A percentile compares a stretch with the other conserved stretches of the same genome.
Evolutionary conservation across 2,888 invertebrate genomes (phyloP).

Genomic region (Lasioglossum oenotherae): DNA sequence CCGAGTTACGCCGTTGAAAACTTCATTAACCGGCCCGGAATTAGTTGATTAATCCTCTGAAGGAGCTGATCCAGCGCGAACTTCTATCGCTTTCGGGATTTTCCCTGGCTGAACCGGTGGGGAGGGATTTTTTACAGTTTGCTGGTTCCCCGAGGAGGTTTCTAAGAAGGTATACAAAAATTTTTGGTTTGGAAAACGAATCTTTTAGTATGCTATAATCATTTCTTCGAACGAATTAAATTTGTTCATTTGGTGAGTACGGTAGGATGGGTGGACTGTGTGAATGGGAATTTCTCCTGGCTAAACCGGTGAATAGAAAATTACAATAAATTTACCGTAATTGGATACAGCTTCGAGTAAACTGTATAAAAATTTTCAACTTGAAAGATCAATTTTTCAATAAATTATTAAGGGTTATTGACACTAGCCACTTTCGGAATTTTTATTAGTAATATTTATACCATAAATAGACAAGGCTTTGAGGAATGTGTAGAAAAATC

Average conservation of each 20-base stretch:
- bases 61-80: background rate
- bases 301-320: background rate
- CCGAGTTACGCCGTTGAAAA: background rate
- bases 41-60: background rate
- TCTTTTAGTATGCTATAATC: background rate
- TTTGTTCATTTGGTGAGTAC: background rate
- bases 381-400: background rate
- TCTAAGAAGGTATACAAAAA: background rate
- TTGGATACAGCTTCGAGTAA: background rate
- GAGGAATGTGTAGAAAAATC: background rate
- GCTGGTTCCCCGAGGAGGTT: background rate
- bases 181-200: background rate
- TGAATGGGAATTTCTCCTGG: fast-evolving
- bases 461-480: background rate
- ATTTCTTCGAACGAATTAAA: background rate
- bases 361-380: background rate
- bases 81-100: background rate
- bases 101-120: background rate
- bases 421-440: background rate
- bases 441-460: background rate
- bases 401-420: background rate
- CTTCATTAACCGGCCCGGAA: background rate
- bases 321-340: background rate
- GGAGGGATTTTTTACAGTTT: background rate
- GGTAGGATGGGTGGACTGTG: background rate